phyloP scores from a whole-genome alignment of 2,888 invertebrate genomes.

The Scelioninae gen. 1 region DNA sequence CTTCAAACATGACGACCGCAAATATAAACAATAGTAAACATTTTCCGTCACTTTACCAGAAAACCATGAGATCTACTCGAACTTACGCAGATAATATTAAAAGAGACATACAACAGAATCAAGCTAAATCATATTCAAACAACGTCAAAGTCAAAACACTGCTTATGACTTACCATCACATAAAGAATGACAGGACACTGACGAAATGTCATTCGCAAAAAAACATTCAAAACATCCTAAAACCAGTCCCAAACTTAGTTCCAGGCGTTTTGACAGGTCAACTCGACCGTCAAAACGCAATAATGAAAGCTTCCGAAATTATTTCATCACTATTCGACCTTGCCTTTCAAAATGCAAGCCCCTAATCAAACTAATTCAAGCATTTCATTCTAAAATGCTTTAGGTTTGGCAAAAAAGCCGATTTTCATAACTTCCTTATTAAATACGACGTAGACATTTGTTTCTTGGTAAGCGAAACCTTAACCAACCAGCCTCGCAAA shows the following conservation, averaged over 20 bases:
- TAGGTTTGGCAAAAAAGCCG: not conserved
- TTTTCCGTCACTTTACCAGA: too few species aligned
- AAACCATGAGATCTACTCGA: not conserved
- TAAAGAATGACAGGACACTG: too few species aligned
- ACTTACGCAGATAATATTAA: too few species aligned
- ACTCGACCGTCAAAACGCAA: not conserved
- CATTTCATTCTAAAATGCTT: not conserved
- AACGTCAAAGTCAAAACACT: too few species aligned
- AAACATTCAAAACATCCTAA: not conserved
- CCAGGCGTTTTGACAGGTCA: not conserved
- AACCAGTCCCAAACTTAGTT: not conserved
- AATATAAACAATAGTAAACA: too few species aligned
- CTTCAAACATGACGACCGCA: not conserved
- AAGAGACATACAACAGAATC: too few species aligned
- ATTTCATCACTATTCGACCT: not conserved
- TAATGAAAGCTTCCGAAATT: not conserved
- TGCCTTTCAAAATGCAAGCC: not conserved
- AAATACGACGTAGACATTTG: not conserved
- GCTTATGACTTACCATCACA: too few species aligned
- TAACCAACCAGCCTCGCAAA: too few species aligned
- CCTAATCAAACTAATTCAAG: not conserved
- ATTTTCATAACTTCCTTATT: not conserved
- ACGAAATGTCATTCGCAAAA: too few species aligned
- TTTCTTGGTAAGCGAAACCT: not conserved
- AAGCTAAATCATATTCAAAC: too few species aligned